phyloP scores from a whole-genome alignment of 2,113 vertebrate genomes.

The Perccottus glenii region DNA sequence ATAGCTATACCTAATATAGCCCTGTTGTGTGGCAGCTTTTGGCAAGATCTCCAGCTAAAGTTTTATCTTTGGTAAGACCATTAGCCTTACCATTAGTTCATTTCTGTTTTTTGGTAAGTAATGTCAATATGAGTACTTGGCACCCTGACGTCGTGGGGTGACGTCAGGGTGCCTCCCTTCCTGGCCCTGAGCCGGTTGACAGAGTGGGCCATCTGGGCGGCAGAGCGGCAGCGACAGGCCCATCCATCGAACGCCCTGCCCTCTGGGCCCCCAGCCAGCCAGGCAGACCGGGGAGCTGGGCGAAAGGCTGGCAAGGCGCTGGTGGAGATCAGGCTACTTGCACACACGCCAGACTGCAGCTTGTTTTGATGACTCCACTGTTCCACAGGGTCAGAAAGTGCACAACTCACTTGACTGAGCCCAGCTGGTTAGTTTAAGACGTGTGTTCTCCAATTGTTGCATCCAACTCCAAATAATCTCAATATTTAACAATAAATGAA shows the following conservation, averaged over 20 bases:
- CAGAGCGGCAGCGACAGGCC: conserved; percentile 52
- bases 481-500: conserved; percentile 13
- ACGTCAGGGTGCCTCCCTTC: conserved; percentile 62
- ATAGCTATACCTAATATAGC: too few species aligned
- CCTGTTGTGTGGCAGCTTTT: too few species aligned
- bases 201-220: conserved; percentile 74
- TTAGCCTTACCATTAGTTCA: too few species aligned
- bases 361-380: conserved; percentile 49
- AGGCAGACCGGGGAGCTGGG: conserved; percentile 55
- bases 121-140: not conserved
- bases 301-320: not conserved
- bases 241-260: conserved; percentile 55
- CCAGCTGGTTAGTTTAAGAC: conserved; percentile 17
- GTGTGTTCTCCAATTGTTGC: conserved; percentile 39
- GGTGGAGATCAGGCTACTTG: conserved; percentile 27
- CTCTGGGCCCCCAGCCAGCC: conserved; percentile 62
- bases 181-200: conserved; percentile 63
- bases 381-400: conserved; percentile 48
- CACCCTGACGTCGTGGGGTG: too few species aligned
- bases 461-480: conserved; percentile 6
- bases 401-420: conserved; percentile 36
- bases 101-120: too few species aligned
- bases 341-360: conserved; percentile 44
- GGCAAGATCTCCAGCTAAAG: too few species aligned
- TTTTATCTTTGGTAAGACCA: too few species aligned